Percentiles rank a stretch among this genome's conserved stretches.
phyloP scores from a whole-genome alignment of 2,797 vertebrate genomes.

The Octomys mimax region DNA sequence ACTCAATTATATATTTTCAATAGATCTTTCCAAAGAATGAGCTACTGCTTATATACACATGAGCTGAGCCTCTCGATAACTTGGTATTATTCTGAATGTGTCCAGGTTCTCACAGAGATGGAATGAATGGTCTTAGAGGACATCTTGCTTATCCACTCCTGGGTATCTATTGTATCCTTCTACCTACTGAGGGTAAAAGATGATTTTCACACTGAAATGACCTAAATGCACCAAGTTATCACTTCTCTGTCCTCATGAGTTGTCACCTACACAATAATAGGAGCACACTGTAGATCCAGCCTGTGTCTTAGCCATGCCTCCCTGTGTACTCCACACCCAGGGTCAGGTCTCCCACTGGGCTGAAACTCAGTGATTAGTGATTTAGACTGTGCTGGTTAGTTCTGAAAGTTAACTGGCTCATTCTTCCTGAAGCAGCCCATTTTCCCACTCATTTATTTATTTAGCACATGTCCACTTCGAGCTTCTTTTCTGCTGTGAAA shows the following conservation, averaged over 20 bases:
- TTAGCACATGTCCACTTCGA: background rate
- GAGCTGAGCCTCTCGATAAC: background rate
- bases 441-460: background rate
- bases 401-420: background rate
- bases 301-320: background rate
- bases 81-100: background rate
- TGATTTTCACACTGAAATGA: constrained; percentile 23
- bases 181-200: background rate
- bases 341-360: background rate
- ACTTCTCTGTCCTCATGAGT: background rate
- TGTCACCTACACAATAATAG: background rate
- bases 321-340: background rate
- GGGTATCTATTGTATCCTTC: background rate
- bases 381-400: background rate
- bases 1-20: constrained; percentile 20
- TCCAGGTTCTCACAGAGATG: background rate
- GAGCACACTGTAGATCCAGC: background rate
- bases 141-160: background rate
- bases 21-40: background rate
- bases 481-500: constrained; percentile 31
- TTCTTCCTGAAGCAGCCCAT: background rate
- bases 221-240: background rate
- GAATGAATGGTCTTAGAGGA: background rate
- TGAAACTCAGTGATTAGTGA: background rate
- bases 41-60: background rate